Evolutionary conservation across 2,888 invertebrate species (phyloP).

Genomic region (Sepiola atlantica): DNA sequence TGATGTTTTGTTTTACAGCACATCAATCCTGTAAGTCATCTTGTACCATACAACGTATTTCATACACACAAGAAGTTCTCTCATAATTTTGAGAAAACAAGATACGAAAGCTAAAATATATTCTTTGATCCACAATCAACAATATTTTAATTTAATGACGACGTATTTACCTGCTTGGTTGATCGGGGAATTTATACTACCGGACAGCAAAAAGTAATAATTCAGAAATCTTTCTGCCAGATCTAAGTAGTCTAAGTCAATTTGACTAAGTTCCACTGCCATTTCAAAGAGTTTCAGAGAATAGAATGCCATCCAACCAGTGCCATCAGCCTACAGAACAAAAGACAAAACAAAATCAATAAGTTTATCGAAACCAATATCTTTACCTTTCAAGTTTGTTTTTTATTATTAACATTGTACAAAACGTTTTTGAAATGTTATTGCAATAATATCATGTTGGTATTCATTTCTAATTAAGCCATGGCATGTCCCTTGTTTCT

Average conservation of each 20-base stretch:
- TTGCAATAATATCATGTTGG: no score
- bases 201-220: slow-evolving; percentile 66
- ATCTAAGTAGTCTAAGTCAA: slow-evolving; percentile 64
- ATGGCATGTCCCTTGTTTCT: no score
- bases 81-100: no score
- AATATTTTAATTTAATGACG: neutral
- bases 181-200: slow-evolving; percentile 63
- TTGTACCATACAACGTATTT: no score
- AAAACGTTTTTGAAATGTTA: neutral
- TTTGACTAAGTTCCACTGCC: slow-evolving; percentile 61
- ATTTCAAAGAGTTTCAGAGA: slow-evolving; percentile 70
- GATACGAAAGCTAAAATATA: no score
- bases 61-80: no score
- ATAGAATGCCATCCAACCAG: slow-evolving; percentile 73
- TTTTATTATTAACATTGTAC: neutral
- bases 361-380: neutral
- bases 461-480: no score
- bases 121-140: no score
- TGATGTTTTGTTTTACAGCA: no score
- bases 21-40: no score
- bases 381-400: neutral
- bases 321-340: slow-evolving; percentile 69
- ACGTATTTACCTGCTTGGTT: slow-evolving; percentile 55
- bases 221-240: slow-evolving; percentile 67
- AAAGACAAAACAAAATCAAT: neutral